Percentiles rank a stretch among this genome's conserved stretches.
Evolutionary conservation across 2,113 vertebrate species (phyloP).

Genomic region (Nyctereutes procyonoides): DNA sequence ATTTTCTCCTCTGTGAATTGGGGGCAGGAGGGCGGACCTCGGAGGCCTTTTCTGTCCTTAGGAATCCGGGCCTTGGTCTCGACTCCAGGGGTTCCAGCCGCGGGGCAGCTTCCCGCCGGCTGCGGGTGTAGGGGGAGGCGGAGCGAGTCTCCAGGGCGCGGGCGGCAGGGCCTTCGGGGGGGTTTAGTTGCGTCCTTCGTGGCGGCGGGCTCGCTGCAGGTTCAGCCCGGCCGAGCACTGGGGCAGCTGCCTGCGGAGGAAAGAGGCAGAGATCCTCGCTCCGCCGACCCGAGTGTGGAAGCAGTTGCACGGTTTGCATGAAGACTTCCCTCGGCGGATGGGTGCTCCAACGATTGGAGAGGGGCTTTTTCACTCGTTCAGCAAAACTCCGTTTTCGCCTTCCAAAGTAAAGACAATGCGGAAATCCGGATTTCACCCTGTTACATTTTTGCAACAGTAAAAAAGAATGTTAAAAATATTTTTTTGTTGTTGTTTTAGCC

Average conservation of each 20-base stretch:
- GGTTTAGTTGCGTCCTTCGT: neutral
- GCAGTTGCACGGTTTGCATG: neutral
- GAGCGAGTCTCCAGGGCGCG: neutral
- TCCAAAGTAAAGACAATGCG: neutral
- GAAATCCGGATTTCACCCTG: neutral
- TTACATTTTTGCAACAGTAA: neutral
- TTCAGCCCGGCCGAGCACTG: neutral
- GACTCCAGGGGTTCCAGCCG: neutral
- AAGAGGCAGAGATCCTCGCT: neutral
- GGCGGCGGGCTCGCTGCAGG: neutral
- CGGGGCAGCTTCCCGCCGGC: neutral
- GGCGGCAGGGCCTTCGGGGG: neutral
- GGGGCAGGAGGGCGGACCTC: neutral
- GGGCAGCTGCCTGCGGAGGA: neutral
- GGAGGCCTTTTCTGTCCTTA: neutral
- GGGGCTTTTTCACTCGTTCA: neutral
- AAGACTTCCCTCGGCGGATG: neutral
- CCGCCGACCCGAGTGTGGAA: fast-evolving
- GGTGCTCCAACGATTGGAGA: too few species aligned
- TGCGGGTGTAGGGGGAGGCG: neutral
- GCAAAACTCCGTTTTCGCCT: neutral
- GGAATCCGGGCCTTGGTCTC: neutral
- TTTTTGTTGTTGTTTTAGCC: neutral
- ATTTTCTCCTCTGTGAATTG: neutral
- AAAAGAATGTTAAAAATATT: neutral